Evolutionary conservation across 1,140 invertebrate species (phyloP).

Genomic region (Mya arenaria): DNA sequence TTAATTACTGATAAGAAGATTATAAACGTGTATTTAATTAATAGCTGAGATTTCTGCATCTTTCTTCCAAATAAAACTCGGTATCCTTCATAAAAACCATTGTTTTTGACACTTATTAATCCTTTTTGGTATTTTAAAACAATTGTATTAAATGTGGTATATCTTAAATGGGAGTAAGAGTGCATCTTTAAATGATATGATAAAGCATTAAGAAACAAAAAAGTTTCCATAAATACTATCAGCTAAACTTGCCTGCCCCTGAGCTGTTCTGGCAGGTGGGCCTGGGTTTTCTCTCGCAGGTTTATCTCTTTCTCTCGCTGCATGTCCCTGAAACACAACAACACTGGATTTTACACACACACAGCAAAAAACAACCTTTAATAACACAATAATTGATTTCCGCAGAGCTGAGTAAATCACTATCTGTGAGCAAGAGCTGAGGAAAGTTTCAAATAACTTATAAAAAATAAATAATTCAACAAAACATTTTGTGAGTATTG

Average conservation of each 20-base stretch:
- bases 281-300: slow-evolving; percentile 63
- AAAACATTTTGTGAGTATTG: not conserved
- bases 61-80: not conserved
- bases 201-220: not conserved
- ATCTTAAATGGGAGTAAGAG: not conserved
- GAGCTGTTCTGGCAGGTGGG: slow-evolving; percentile 74
- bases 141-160: not conserved
- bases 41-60: too few species aligned
- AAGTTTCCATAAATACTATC: not conserved
- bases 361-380: not conserved
- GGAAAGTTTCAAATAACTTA: not conserved
- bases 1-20: too few species aligned
- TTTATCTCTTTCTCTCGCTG: slow-evolving; percentile 69
- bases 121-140: not conserved
- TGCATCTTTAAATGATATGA: not conserved
- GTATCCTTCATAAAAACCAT: not conserved
- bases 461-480: not conserved
- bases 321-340: slow-evolving; percentile 62
- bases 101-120: not conserved
- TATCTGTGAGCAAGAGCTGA: not conserved
- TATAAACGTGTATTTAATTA: too few species aligned
- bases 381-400: not conserved
- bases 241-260: slow-evolving; percentile 69
- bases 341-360: not conserved
- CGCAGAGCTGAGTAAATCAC: not conserved